Evolutionary conservation across 2,888 invertebrate species (phyloP).

Genomic region (Cosmia pyralina): DNA sequence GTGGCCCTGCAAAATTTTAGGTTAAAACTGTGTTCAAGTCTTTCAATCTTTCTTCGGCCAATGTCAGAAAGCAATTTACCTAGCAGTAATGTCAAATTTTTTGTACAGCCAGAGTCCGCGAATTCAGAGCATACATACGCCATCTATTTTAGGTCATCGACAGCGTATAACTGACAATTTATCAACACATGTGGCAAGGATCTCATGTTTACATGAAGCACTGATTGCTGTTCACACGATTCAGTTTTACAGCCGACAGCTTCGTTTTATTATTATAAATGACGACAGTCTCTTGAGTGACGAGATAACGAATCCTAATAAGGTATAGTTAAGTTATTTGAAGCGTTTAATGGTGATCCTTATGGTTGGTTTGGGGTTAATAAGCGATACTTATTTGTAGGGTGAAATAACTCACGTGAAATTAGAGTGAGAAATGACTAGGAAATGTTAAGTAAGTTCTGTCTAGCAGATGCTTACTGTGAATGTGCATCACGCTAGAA

Average conservation of each 20-base stretch:
- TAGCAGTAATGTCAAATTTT: neutral
- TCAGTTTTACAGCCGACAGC: conserved; percentile 44
- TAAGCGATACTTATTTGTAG: conserved; percentile 32
- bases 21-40: neutral
- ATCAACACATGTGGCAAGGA: conserved; percentile 54
- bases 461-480: too few relatives aligned
- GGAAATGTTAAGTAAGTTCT: too few relatives aligned
- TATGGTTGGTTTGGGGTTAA: conserved; percentile 43
- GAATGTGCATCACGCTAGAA: neutral
- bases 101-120: neutral
- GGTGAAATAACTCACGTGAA: conserved; percentile 6
- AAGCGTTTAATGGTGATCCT: conserved; percentile 51
- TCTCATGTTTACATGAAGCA: conserved; percentile 62
- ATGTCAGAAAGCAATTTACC: neutral
- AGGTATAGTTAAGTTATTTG: conserved; percentile 51
- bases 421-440: neutral
- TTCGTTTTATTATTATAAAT: conserved; percentile 68
- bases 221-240: conserved; percentile 75
- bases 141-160: conserved; percentile 41
- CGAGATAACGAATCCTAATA: conserved; percentile 59
- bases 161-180: conserved; percentile 23
- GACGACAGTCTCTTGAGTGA: conserved; percentile 63
- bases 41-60: neutral
- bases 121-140: conserved; percentile 38
- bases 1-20: neutral